phyloP scores from a whole-genome alignment of 1,140 invertebrate species.

The Ctenoplectra terminalis region DNA sequence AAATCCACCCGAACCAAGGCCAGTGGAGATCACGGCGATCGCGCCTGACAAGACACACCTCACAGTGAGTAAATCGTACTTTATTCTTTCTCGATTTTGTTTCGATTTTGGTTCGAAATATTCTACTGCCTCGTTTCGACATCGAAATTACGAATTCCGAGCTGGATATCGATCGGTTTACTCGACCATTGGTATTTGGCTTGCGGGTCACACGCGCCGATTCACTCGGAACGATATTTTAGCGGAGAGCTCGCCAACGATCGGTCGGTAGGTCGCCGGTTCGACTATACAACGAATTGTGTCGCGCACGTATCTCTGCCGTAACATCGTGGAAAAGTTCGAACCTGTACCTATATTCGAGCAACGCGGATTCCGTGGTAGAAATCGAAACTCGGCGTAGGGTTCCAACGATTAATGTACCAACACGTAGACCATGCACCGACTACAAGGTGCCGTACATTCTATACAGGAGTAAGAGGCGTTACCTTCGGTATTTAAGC shows the following conservation, averaged over 20 bases:
- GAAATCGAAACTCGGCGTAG: constrained; percentile 57
- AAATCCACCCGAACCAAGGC: constrained; percentile 71
- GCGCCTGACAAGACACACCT: constrained; percentile 83
- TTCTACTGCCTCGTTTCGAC: neutral
- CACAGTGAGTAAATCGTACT: constrained; percentile 77
- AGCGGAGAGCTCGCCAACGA: neutral
- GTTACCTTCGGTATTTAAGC: constrained; percentile 66
- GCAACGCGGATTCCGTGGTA: constrained; percentile 48
- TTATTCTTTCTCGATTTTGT: neutral
- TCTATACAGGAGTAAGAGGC: constrained; percentile 58
- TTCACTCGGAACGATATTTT: neutral
- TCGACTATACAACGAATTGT: neutral
- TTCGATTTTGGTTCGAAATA: neutral
- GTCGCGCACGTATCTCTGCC: neutral
- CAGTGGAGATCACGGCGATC: constrained; percentile 82
- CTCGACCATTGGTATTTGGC: neutral
- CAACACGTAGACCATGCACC: constrained; percentile 29
- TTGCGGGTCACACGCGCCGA: neutral
- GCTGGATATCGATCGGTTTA: neutral
- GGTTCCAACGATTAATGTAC: constrained; percentile 56
- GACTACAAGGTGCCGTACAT: constrained; percentile 31
- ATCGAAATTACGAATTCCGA: neutral
- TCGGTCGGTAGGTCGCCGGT: neutral
- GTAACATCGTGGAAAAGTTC: constrained; percentile 34
- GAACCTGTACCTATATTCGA: constrained; percentile 37